Evolutionary conservation across 1,140 invertebrate genomes (phyloP), one percentile per base, ranked within the genome.

Genomic region (Drosophila mojavensis): DNA sequence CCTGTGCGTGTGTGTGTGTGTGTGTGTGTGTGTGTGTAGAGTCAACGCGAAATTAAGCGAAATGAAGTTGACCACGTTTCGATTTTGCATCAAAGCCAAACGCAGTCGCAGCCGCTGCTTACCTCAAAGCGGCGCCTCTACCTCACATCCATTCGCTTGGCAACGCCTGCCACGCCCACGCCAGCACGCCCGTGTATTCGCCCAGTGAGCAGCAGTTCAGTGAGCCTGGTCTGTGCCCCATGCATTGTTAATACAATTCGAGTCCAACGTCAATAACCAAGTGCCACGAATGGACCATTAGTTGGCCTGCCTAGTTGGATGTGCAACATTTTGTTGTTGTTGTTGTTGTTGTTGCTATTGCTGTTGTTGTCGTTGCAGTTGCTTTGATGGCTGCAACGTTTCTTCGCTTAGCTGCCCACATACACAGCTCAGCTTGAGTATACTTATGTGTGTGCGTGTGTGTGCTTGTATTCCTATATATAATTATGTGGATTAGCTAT

Each of bases 21-120:
- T 64, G 75, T 54, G 64, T 47, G 65, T 63, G 66, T 45, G 55
- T 63, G 60, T 24, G 55, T 53, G 68, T 17, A 43, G 61, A 62
- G 68, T 59, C 55, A 67, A 89, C 84, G 86, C 84, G 84, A 88
- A 89, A 89, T 89, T 89, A 89, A 89, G 78, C 84, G 84, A 89
- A 89, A 89, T 89, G 84, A 89, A 89, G 84, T 89, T 89, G 84
- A 89, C 84, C 84, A 89, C 84, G 84, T 82, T 89, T 89, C 85
- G 84, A 89, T 89, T 88, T 89, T 81, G 84, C 85, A 89, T 89
- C 84, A 89, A 89, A 89, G 84, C 81, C 64, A 78, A 81, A 65
- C 54, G 76, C 68, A 83, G 30, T 78, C 73, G 48, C 81, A 68
- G 51, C 58, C 65, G 33, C 70, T 58, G 28, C 60, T 55, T 58